Evolutionary conservation across 2,113 vertebrate species (phyloP), one percentile per base, ranked within the genome.

Genomic region (Chionodraco myersi): DNA sequence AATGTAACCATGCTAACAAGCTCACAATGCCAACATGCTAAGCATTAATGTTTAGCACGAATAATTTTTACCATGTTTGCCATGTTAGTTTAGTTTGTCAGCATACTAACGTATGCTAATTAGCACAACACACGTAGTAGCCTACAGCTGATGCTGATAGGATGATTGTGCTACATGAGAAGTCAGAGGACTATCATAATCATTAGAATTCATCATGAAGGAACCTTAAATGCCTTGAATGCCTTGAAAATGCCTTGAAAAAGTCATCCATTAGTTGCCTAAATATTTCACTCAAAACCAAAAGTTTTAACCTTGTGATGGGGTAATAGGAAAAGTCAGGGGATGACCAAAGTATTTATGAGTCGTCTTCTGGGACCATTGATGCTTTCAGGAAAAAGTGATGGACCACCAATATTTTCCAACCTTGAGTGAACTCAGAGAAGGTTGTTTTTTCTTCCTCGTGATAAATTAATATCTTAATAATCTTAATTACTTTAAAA

Each of bases 401-500:
- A 26, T 12, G 13, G 21, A 30, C 34, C 21, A 14, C 2, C 1
- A 36, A 2, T 4, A 30, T 30, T 44, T 52, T n/a, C 36, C 23
- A 13, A 61, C 10, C 36, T 7, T 14, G 36, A 41, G 36, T 41
- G 36, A 41, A 41, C 36, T 49, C 4, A 68, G 45, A 48, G 11
- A 54, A 36, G 0, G n/a, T 67, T 26, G 44, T 7, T 59, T 80
- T 12, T 69, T 30, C 58, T 59, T 80, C 14, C 65, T 26, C 58
- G 53, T 45, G 15, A 30, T 63, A 54, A 71, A 84, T 74, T 66
- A 44, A 52, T 14, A 47, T 60, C 45, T 48, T 53, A 41, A 60
- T 34, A 12, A 16, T 64, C 11, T 53, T 53, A 34, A 56, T 71
- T 18, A 47, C 18, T 61, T 56, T 60, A 44, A 78, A 63, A 41